phyloP scores from a whole-genome alignment of 2,888 invertebrate species.

The Pachymerium ferrugineum region DNA sequence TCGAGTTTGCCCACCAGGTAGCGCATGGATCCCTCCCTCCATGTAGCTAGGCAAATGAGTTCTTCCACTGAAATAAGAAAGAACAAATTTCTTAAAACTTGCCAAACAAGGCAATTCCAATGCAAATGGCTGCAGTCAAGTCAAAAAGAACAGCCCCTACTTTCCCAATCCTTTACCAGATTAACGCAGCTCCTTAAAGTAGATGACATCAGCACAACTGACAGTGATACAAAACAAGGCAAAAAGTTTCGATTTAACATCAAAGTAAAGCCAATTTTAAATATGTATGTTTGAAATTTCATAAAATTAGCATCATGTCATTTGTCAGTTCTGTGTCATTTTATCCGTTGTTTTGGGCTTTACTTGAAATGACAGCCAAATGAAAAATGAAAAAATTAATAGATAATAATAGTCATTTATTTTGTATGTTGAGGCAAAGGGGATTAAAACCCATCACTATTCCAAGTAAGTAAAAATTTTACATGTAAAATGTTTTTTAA shows the following conservation, averaged over 20 bases:
- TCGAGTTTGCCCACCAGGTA: slow-evolving; percentile 85
- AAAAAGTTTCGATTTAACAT: background rate
- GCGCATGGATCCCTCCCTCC: slow-evolving; percentile 89
- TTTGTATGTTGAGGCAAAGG: no score
- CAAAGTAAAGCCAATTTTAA: no score
- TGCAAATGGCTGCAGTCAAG: background rate
- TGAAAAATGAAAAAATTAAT: no score
- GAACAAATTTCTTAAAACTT: background rate
- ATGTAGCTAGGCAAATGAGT: slow-evolving; percentile 80
- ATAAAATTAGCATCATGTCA: no score
- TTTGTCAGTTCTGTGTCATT: no score
- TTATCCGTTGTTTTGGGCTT: no score
- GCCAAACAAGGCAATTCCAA: slow-evolving; percentile 16
- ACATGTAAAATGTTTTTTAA: no score
- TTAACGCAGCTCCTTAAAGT: slow-evolving; percentile 5
- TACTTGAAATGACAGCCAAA: no score
- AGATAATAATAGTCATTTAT: no score
- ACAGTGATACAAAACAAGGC: background rate
- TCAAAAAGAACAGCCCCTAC: background rate
- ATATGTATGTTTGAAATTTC: no score
- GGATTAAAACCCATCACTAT: no score
- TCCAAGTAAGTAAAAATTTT: no score
- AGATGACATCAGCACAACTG: background rate
- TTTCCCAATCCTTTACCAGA: slow-evolving; percentile 4
- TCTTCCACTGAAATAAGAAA: slow-evolving; percentile 65